Percentiles rank a stretch among this genome's conserved stretches.
Evolutionary conservation across 2,888 invertebrate species (phyloP).

Genomic region (Mimachlamys varia): DNA sequence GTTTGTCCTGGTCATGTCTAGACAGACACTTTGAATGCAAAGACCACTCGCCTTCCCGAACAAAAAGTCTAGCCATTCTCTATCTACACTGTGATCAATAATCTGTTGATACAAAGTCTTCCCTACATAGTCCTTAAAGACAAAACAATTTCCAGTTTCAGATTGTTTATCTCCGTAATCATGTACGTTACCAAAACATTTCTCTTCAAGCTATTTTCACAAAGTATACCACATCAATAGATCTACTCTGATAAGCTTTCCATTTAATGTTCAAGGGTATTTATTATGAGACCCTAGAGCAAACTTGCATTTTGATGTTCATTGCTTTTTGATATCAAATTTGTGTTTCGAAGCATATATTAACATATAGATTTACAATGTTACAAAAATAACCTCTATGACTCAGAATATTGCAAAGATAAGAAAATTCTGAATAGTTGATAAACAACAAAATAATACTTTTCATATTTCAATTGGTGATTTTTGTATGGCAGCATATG

Average conservation of each 20-base stretch:
- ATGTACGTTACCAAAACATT: neutral
- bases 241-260: neutral
- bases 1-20: neutral
- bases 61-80: neutral
- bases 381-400: neutral
- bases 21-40: slow-evolving; percentile 20
- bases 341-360: neutral
- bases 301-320: neutral
- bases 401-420: neutral
- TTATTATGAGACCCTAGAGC: neutral
- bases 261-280: neutral
- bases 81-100: neutral
- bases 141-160: neutral
- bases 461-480: no score
- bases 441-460: no score
- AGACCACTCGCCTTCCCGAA: neutral
- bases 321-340: no score
- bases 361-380: neutral
- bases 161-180: neutral
- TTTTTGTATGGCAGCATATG: no score
- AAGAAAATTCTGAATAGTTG: no score
- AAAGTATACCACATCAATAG: neutral
- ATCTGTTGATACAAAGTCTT: neutral
- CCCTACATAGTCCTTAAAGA: neutral
- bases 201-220: neutral